phyloP scores from a whole-genome alignment of 2,797 vertebrate genomes.

The Chelon auratus region DNA sequence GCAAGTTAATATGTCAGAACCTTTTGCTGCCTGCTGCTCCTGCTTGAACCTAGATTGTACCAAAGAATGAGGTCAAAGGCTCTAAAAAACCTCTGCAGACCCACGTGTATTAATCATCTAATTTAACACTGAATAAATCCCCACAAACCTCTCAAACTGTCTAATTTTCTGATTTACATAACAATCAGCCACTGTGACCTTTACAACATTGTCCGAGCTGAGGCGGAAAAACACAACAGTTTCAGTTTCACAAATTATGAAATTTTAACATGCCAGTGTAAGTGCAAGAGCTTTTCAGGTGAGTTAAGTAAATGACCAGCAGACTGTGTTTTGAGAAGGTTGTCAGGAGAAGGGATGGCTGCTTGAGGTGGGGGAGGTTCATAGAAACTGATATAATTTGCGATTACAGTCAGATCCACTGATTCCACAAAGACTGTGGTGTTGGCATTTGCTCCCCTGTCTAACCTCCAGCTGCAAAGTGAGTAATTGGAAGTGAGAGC shows the following conservation, averaged over 20 bases:
- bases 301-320: slow-evolving; percentile 60
- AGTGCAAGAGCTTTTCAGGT: slow-evolving; percentile 71
- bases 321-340: slow-evolving; percentile 64
- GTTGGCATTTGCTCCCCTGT: slow-evolving; percentile 82
- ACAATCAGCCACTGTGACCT: background rate
- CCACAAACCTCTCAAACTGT: too few species aligned
- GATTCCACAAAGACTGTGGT: slow-evolving; percentile 80
- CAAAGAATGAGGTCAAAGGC: too few species aligned
- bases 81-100: too few species aligned
- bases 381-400: slow-evolving; percentile 74
- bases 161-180: background rate
- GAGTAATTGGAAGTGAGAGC: slow-evolving; percentile 91
- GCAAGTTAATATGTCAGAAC: too few species aligned
- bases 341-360: slow-evolving; percentile 59
- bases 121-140: too few species aligned
- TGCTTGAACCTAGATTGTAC: too few species aligned
- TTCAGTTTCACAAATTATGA: slow-evolving; percentile 69
- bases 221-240: slow-evolving; percentile 31
- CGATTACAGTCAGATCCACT: slow-evolving; percentile 83
- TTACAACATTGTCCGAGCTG: slow-evolving; percentile 1
- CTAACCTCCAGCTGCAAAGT: slow-evolving; percentile 84
- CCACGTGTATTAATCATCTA: too few species aligned
- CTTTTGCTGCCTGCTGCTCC: too few species aligned
- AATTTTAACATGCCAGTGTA: slow-evolving; percentile 57
- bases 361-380: slow-evolving; percentile 17